Conservation (phyloP, 2,888 invertebrate species). For the Aporophyla nigra region DNA sequence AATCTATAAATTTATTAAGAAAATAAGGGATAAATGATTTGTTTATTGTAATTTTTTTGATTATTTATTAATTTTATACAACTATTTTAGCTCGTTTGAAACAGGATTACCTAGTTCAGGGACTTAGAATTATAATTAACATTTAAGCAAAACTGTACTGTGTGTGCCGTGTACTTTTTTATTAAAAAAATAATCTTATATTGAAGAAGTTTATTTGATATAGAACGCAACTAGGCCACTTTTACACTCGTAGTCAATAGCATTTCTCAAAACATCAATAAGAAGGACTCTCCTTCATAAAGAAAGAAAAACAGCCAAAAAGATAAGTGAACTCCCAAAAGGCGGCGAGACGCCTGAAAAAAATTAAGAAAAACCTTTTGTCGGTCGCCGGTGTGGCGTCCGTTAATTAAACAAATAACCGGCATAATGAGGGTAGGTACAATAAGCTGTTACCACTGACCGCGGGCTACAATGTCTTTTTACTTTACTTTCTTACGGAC, state of each 20-base stretch:
- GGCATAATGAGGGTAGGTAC: constrained; percentile 74
- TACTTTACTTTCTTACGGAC: constrained; percentile 48
- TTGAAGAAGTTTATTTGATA: no score
- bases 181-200: no score
- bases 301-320: constrained; percentile 46
- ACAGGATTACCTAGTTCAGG: no score
- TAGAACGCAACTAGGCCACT: no score
- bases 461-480: constrained; percentile 60
- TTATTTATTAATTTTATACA: no score
- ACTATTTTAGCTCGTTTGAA: no score
- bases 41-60: no score
- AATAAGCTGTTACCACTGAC: constrained; percentile 71
- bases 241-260: neutral
- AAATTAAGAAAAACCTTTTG: constrained; percentile 73
- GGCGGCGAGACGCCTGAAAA: constrained; percentile 51
- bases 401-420: constrained; percentile 83
- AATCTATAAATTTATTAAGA: neutral
- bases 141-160: no score
- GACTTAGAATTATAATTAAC: no score
- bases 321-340: constrained; percentile 36
- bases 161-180: no score
- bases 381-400: constrained; percentile 67
- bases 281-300: constrained; percentile 13
- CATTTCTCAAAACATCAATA: constrained; percentile 11
- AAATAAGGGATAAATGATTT: no score